Base-by-base conservation (phyloP, 2,113 vertebrate genomes). In the Lepisosteus osseus region DNA sequence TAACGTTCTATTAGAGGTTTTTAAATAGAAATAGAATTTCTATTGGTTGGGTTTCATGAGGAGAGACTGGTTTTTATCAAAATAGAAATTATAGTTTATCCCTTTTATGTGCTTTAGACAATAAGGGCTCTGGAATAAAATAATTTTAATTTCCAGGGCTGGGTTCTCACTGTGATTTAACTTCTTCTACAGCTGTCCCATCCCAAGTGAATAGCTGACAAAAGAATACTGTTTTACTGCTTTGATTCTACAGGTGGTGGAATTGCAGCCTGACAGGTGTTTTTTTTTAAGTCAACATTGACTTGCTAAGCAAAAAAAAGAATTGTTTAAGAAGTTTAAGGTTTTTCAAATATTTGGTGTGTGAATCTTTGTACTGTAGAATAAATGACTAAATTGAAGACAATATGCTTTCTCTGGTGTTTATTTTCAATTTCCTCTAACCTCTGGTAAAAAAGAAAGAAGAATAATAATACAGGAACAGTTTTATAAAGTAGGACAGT, bases 91-190 rank as follows among this genome's bases (percentile, higher is more conserved):
- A 29, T 41, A 47, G 41, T 61, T 43, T 51, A 45, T 71, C 43
- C 7, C 69, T 43, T 65, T 65, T 29, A 65, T 65, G 62, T 65
- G 62, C 41, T 65, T 65, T 6, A 65, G 62, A 59, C 3, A 59
- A 43, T 40, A 69, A 54, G 17, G 42, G 67, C 84, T 88, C 90
- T 86, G 87, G 92, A 88, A 90, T 92, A 85, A 91, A 92, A 90
- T 88, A 82, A 85, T 85, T 76, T 85, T 85, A 92, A 93, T 94
- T 93, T 91, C 93, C 94, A 95, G 91, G 92, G 81, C 73, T 75
- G 78, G 79, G 87, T 91, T 91, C 93, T 94, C 94, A 96, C 97
- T 97, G 95, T 97, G 95, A 97, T 92, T 87, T 92, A 89, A 85
- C 83, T 89, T 86, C 88, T 86, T 86, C 88, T 84, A 83, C 86